Evolutionary conservation across 1,140 invertebrate species (phyloP).

Genomic region (Drosophila albomicans): DNA sequence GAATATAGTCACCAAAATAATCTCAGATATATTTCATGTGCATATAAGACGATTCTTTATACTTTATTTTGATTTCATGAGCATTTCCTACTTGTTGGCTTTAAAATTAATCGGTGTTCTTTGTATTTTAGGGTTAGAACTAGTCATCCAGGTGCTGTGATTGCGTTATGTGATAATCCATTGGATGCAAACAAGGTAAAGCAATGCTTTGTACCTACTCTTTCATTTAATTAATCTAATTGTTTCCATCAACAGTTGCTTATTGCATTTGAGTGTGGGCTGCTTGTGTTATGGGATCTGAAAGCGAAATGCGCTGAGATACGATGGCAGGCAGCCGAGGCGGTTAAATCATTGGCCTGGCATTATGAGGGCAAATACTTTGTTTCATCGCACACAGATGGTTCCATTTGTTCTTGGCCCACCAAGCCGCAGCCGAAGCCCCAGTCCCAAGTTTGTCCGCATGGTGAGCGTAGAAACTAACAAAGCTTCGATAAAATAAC

Average conservation of each 20-base stretch:
- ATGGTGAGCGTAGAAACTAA: slow-evolving; percentile 89
- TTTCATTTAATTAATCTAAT: too few species aligned
- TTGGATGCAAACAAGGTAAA: slow-evolving; percentile 96
- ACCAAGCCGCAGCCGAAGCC: slow-evolving; percentile 91
- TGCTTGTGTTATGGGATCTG: slow-evolving; percentile 98
- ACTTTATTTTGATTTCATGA: too few species aligned
- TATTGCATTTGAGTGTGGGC: slow-evolving; percentile 98
- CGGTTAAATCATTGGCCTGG: slow-evolving; percentile 95
- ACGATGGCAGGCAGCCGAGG: slow-evolving; percentile 92
- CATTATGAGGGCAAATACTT: slow-evolving; percentile 99
- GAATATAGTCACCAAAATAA: too few species aligned
- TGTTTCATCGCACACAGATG: slow-evolving; percentile 98
- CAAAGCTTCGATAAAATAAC: not conserved
- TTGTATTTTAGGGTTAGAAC: slow-evolving; percentile 91
- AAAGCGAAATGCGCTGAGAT: slow-evolving; percentile 92
- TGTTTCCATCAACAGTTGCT: slow-evolving; percentile 89
- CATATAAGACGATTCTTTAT: too few species aligned
- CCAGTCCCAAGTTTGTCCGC: slow-evolving; percentile 93
- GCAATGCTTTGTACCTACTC: too few species aligned
- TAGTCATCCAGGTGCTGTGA: slow-evolving; percentile 97
- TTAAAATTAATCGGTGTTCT: not conserved
- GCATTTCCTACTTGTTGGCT: too few species aligned
- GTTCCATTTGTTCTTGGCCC: slow-evolving; percentile 97
- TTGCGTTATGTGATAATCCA: slow-evolving; percentile 98
- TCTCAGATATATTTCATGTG: too few species aligned